Evolutionary conservation across 2,113 vertebrate species (phyloP), one percentile per base, ranked within the genome.

Genomic region (Pipa parva): DNA sequence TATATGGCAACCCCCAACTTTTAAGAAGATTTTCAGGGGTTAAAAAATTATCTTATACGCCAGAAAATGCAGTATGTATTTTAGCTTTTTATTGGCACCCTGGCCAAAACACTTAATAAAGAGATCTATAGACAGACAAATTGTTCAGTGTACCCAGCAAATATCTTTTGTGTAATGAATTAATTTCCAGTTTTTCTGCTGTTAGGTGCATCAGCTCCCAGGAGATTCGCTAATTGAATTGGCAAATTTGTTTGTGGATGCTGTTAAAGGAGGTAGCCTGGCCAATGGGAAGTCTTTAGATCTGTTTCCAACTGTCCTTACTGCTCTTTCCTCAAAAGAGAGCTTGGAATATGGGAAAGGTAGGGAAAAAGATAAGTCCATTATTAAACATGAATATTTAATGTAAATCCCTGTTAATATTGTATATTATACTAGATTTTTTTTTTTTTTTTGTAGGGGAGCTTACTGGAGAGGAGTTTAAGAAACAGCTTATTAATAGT

Each of bases 401-500:
- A 7, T 33, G 31, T 5, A 9, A 33, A 7, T 33, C 5, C 5
- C 9, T 33, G 31, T 7, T 33, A 48, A 28, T 24, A 49, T 10
- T 2, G 48, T 46, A 3, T 74, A 21, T 73, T 15, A n/a, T n/a
- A n/a, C n/a, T n/a, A n/a, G n/a, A n/a, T 64, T 3, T 59, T 56
- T 27, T 26, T 36, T 18, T 1, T 54, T 7, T 4, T 78, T 73
- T 77, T 75, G 48, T 66, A 98, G 97, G 89, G 71, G 92, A 96
- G 65, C 84, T 94, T 62, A 97, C 79, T 77, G 97, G 95, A 10
- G 91, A 94, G 58, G 95, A 95, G 69, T 93, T 86, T 81, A 98
- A 95, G 84, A 97, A 93, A 51, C 93, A 97, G 76, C 79, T 99
- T 77, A 93, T 99, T 78, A 94, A 92, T 72, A 92, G 87, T 7